Percentiles rank a stretch among this genome's conserved stretches.
Evolutionary conservation across 2,888 invertebrate genomes (phyloP).

Genomic region (Hirtodrosophila histrioides): DNA sequence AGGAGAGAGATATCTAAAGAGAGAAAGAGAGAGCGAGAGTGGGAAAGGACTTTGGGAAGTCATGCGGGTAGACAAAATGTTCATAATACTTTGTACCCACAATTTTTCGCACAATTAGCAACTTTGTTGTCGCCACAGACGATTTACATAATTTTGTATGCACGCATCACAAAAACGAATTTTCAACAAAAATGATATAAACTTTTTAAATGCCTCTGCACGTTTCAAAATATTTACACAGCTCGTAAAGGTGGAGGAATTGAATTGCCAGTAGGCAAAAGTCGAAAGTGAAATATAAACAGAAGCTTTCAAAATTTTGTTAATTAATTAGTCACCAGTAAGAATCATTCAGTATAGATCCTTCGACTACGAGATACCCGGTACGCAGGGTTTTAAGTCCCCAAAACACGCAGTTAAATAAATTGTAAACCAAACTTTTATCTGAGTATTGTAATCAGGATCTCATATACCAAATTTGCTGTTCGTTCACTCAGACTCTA

Average conservation of each 20-base stretch:
- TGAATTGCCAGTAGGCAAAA: constrained; percentile 22
- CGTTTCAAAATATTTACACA: constrained; percentile 48
- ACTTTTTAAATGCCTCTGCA: constrained; percentile 47
- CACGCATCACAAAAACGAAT: constrained; percentile 29
- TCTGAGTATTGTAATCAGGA: no score
- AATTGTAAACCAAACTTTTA: no score
- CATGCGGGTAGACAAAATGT: constrained; percentile 55
- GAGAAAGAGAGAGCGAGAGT: neutral
- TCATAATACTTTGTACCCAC: constrained; percentile 60
- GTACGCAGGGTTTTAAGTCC: neutral
- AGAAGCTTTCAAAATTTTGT: neutral
- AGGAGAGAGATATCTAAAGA: neutral
- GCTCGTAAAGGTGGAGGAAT: constrained; percentile 1
- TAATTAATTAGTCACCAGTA: constrained; percentile 31
- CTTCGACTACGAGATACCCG: neutral
- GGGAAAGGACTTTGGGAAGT: constrained; percentile 12
- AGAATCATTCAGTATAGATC: neutral
- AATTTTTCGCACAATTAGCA: constrained; percentile 69
- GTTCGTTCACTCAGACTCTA: no score
- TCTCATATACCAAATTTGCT: no score
- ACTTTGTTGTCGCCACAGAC: constrained; percentile 47
- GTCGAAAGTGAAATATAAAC: constrained; percentile 37
- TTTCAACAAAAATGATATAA: constrained; percentile 32
- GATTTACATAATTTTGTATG: constrained; percentile 62
- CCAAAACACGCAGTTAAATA: no score